Evolutionary conservation across 2,888 invertebrate species (phyloP).

Genomic region (Cordilura impudica): DNA sequence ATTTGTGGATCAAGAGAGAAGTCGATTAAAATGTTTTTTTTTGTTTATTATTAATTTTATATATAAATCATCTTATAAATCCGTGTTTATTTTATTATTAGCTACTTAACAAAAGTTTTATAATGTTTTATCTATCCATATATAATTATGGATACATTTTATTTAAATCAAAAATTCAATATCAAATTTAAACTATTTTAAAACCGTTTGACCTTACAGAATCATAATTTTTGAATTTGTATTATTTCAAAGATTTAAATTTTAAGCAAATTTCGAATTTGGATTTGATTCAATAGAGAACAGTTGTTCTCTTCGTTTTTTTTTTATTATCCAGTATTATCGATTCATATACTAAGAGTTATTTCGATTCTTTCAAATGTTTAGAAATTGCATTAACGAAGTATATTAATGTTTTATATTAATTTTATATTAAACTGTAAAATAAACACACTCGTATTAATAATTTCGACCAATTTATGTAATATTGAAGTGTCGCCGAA

Average conservation of each 20-base stretch:
- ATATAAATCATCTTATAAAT: conserved; percentile 13
- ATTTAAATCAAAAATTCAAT: neutral
- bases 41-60: conserved; percentile 7
- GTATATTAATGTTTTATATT: conserved; percentile 12
- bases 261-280: neutral
- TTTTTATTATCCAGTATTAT: conserved; percentile 32
- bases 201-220: neutral
- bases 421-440: neutral
- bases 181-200: neutral
- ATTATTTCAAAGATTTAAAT: neutral
- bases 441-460: conserved; percentile 38
- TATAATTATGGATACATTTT: neutral
- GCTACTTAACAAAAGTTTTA: conserved; percentile 7
- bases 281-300: neutral
- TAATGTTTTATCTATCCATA: conserved; percentile 6
- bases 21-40: conserved; percentile 52
- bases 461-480: conserved; percentile 44
- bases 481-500: conserved; percentile 39
- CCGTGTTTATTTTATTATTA: conserved; percentile 12
- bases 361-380: conserved; percentile 24
- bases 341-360: conserved; percentile 37
- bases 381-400: too few relatives aligned
- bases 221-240: neutral
- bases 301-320: conserved; percentile 17
- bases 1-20: conserved; percentile 52